A percentile compares a stretch with the other conserved stretches of the same genome.
These are phyloP conservation scores for Pipistrellus pygmaeus DNA, from an alignment of 2,797 vertebrate genomes.

Conservation along the genomic window DNA sequence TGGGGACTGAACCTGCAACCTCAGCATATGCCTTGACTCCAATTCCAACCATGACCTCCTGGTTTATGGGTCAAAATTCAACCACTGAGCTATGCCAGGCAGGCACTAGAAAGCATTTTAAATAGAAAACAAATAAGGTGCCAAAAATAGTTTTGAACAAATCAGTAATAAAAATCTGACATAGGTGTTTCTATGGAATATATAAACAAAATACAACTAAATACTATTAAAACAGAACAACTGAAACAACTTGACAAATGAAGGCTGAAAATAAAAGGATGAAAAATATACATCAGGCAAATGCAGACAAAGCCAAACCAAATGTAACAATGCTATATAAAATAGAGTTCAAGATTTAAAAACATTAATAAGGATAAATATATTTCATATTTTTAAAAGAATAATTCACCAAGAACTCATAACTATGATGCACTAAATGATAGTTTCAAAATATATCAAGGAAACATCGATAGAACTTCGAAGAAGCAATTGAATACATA, in stretches of 20 bases:
- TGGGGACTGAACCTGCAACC: no score
- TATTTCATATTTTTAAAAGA: conserved; percentile 43
- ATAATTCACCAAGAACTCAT: background rate
- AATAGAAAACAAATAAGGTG: conserved; percentile 6
- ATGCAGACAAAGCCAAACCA: conserved; percentile 33
- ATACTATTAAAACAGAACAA: background rate
- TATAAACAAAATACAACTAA: background rate
- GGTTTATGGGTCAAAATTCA: no score
- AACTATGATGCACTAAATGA: background rate
- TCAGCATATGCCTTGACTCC: no score
- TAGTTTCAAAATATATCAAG: conserved; percentile 4
- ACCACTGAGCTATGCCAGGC: no score
- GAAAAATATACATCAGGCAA: background rate
- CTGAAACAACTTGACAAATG: conserved; percentile 8
- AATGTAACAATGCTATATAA: background rate
- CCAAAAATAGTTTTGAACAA: conserved; percentile 28
- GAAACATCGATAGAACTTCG: background rate
- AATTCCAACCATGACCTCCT: no score
- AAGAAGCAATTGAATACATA: conserved; percentile 6
- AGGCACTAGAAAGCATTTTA: background rate
- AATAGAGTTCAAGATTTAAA: background rate
- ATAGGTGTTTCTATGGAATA: background rate
- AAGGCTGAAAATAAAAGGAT: conserved; percentile 16
- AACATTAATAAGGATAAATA: background rate
- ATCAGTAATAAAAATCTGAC: background rate